phyloP scores from a whole-genome alignment of 2,888 invertebrate genomes.

The Piscicola geometra region DNA sequence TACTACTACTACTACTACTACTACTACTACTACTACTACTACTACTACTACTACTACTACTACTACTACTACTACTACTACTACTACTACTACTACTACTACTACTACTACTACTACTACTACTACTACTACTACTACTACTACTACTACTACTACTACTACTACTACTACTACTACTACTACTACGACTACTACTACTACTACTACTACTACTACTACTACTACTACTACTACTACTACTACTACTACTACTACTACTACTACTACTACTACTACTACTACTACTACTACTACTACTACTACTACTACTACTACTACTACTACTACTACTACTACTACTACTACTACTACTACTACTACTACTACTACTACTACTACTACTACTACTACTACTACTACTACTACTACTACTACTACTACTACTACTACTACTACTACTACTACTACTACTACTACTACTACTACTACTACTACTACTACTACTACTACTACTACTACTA shows the following conservation, averaged over 20 bases:
- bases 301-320: slow-evolving; percentile 24
- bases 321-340: slow-evolving; percentile 24
- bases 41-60: slow-evolving; percentile 24
- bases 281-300: slow-evolving; percentile 24
- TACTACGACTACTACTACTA: slow-evolving; percentile 21
- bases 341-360: slow-evolving; percentile 22
- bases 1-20: slow-evolving; percentile 24
- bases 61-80: slow-evolving; percentile 24
- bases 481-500: slow-evolving; percentile 24
- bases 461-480: slow-evolving; percentile 24
- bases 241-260: slow-evolving; percentile 24
- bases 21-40: slow-evolving; percentile 24
- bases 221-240: slow-evolving; percentile 24
- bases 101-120: slow-evolving; percentile 22
- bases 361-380: slow-evolving; percentile 24
- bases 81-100: slow-evolving; percentile 24
- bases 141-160: slow-evolving; percentile 24
- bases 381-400: slow-evolving; percentile 24
- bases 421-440: slow-evolving; percentile 24
- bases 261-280: slow-evolving; percentile 24
- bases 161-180: slow-evolving; percentile 24
- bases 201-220: slow-evolving; percentile 24
- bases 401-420: slow-evolving; percentile 24
- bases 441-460: slow-evolving; percentile 24
- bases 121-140: slow-evolving; percentile 24